These are phyloP conservation scores for Drosophila arawakana DNA, from an alignment of 1,140 invertebrate species.

Conservation along the genomic window DNA sequence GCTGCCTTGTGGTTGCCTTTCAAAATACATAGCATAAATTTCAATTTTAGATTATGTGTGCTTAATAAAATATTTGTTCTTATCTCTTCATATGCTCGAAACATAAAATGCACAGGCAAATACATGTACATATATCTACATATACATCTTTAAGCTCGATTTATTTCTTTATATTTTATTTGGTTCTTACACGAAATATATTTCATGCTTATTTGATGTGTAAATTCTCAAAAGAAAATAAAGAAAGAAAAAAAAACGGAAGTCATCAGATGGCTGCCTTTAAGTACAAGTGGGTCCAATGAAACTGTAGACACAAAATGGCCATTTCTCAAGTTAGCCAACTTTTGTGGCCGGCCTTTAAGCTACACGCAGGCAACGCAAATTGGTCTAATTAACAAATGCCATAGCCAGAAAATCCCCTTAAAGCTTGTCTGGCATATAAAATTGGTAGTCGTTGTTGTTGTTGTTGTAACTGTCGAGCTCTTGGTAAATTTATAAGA, in stretches of 20 bases:
- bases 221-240: conserved; percentile 7
- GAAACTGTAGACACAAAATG: neutral
- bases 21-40: conserved; percentile 69
- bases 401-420: conserved; percentile 52
- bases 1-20: conserved; percentile 37
- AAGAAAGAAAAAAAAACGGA: neutral
- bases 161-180: conserved; percentile 25
- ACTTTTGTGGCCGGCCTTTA: conserved; percentile 25
- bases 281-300: neutral
- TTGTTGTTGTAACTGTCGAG: conserved; percentile 1
- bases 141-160: neutral
- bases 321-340: conserved; percentile 17
- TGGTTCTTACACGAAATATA: neutral
- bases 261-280: conserved; percentile 15
- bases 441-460: conserved; percentile 25
- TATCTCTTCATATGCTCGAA: conserved; percentile 41
- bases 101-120: conserved; percentile 14
- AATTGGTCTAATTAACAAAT: conserved; percentile 73
- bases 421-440: conserved; percentile 35
- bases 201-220: conserved; percentile 30
- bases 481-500: conserved; percentile 21
- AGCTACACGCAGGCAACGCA: conserved; percentile 28
- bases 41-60: conserved; percentile 78
- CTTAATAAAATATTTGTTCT: conserved; percentile 76
- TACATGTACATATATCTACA: too few relatives aligned